Percentiles rank a stretch among this genome's conserved stretches.
These are phyloP conservation scores for Aphelocoma californica DNA, from an alignment of 2,797 vertebrate genomes.

Conservation along the genomic window DNA sequence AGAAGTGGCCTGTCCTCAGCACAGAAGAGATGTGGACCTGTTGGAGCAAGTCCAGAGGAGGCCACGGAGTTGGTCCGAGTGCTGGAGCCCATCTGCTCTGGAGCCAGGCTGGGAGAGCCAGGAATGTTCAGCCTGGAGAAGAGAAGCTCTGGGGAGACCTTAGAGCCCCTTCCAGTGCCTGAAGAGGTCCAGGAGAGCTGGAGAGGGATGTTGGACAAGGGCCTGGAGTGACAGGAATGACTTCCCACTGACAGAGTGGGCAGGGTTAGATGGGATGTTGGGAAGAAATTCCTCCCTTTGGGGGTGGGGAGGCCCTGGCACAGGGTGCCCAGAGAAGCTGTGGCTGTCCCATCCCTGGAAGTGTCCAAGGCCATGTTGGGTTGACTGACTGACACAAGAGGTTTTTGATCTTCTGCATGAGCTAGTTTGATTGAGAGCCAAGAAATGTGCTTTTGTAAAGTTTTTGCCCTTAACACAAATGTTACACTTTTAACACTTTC, in stretches of 20 bases:
- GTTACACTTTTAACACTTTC: background rate
- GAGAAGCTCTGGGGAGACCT: background rate
- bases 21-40: background rate
- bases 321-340: background rate
- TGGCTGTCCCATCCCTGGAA: background rate
- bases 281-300: background rate
- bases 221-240: background rate
- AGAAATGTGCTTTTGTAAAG: background rate
- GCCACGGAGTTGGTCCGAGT: accelerated
- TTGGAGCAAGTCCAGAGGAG: background rate
- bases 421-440: background rate
- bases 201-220: background rate
- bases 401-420: background rate
- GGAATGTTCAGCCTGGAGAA: background rate
- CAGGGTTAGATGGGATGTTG: background rate
- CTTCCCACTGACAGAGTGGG: background rate
- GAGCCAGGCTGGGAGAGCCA: background rate
- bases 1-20: background rate
- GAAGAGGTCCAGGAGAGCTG: background rate
- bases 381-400: background rate
- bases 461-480: background rate
- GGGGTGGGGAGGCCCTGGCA: background rate
- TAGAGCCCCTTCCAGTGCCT: background rate
- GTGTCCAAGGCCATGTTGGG: background rate
- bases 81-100: background rate